Evolutionary conservation across 2,888 invertebrate species (phyloP).

Genomic region (Clostera curtula): DNA sequence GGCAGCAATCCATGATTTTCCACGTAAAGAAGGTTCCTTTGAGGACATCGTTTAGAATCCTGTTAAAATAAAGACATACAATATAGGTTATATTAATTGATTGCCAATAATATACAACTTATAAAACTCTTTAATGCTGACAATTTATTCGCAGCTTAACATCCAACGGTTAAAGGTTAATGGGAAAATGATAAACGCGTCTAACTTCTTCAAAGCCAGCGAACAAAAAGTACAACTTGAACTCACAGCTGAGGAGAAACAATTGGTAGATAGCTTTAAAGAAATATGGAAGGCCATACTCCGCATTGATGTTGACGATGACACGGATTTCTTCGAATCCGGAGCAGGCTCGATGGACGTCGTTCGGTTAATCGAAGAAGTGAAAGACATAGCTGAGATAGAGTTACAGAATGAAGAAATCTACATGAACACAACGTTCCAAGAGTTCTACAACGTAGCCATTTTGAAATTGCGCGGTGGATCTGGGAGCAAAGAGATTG

Average conservation of each 20-base stretch:
- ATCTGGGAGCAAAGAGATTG: conserved; percentile 66
- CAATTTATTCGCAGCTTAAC: conserved; percentile 75
- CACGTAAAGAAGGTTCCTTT: too few species aligned
- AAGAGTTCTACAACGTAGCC: conserved; percentile 83
- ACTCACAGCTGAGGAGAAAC: conserved; percentile 83
- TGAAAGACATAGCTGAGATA: conserved; percentile 85
- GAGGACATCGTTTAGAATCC: too few species aligned
- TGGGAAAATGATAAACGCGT: conserved; percentile 87
- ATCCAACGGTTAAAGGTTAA: conserved; percentile 84
- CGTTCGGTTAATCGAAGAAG: conserved; percentile 93
- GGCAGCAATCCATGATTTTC: too few species aligned
- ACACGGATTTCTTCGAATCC: conserved; percentile 93
- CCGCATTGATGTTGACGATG: conserved; percentile 81
- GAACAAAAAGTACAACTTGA: conserved; percentile 75
- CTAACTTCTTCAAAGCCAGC: conserved; percentile 82
- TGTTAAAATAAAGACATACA: too few species aligned
- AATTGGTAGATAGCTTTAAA: conserved; percentile 77
- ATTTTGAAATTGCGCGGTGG: conserved; percentile 80
- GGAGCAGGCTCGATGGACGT: conserved; percentile 99
- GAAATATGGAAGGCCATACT: conserved; percentile 91
- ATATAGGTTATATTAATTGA: too few species aligned
- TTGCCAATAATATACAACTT: not conserved
- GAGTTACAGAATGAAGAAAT: conserved; percentile 91
- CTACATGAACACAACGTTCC: conserved; percentile 93
- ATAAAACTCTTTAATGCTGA: not conserved